A percentile compares a stretch with the other conserved stretches of the same genome.
Evolutionary conservation across 1,140 invertebrate genomes (phyloP).

Genomic region (Pseudobourletiella spinata): DNA sequence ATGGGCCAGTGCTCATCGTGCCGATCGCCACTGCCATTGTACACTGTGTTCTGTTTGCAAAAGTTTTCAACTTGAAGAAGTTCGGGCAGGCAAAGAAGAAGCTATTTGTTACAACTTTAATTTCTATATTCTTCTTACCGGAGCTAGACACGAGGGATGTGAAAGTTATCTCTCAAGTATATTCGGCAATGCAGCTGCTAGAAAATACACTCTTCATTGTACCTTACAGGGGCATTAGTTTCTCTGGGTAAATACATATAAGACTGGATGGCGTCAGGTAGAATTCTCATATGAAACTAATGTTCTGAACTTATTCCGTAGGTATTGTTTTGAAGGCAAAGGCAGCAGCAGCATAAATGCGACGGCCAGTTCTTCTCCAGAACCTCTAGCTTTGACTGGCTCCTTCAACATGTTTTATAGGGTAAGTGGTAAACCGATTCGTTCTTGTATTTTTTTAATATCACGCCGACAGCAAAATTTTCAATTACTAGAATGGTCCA

Average conservation of each 20-base stretch:
- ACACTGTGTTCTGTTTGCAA: constrained; percentile 18
- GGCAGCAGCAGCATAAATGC: no score
- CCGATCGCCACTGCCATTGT: not conserved
- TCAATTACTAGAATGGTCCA: no score
- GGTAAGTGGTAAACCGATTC: no score
- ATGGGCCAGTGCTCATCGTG: not conserved
- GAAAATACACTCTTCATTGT: constrained; percentile 28
- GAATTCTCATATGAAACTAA: no score
- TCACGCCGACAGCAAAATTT: no score
- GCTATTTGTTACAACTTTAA: constrained; percentile 24
- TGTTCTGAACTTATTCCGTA: no score
- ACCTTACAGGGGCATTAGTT: constrained; percentile 21
- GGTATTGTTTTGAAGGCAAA: no score
- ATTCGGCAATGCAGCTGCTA: constrained; percentile 15
- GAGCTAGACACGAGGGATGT: constrained; percentile 15
- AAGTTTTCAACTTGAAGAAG: constrained; percentile 14
- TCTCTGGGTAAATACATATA: constrained; percentile 5
- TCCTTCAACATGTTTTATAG: no score
- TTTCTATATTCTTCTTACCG: constrained; percentile 29
- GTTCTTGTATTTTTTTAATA: no score
- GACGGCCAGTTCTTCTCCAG: no score
- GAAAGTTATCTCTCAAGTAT: constrained; percentile 16
- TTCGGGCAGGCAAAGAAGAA: constrained; percentile 25
- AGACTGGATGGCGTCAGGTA: no score
- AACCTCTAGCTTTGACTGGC: no score